phyloP scores from a whole-genome alignment of 1,140 invertebrate genomes.

The Acyrthosiphon pisum region DNA sequence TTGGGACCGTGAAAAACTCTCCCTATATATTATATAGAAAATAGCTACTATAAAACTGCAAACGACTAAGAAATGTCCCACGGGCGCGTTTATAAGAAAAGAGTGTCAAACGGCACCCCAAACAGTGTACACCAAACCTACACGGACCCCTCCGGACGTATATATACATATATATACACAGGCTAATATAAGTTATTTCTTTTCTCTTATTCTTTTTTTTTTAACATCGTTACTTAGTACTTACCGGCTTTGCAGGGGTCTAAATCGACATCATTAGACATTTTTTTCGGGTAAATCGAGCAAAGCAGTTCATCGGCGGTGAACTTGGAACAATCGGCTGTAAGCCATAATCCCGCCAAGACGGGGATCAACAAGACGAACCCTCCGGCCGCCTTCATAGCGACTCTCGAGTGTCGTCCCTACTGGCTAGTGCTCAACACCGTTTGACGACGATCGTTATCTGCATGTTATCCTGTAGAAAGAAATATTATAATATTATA shows the following conservation, averaged over 20 bases:
- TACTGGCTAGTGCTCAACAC: not conserved
- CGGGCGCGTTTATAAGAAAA: not conserved
- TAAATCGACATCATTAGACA: slow-evolving; percentile 78
- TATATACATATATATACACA: not conserved
- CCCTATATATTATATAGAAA: not conserved
- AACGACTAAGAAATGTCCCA: not conserved
- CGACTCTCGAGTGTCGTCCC: not conserved
- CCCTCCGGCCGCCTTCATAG: not conserved
- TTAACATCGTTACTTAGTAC: slow-evolving; percentile 67
- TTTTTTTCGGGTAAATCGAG: slow-evolving; percentile 70
- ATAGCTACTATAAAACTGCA: not conserved
- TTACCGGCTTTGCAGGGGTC: slow-evolving; percentile 87
- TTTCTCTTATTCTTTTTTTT: not conserved
- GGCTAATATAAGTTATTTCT: not conserved
- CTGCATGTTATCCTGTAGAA: not conserved
- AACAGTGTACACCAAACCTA: not conserved
- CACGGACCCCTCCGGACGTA: not conserved
- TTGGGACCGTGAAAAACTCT: not conserved
- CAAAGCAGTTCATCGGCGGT: slow-evolving; percentile 74
- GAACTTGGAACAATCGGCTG: slow-evolving; percentile 65
- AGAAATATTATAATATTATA: not conserved
- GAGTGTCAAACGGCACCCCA: slow-evolving; percentile 21
- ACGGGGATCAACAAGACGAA: slow-evolving; percentile 27
- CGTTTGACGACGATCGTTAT: not conserved
- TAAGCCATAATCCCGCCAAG: slow-evolving; percentile 63